Evolutionary conservation across 2,113 vertebrate species (phyloP).

Genomic region (Oxygymnocypris stewartii): DNA sequence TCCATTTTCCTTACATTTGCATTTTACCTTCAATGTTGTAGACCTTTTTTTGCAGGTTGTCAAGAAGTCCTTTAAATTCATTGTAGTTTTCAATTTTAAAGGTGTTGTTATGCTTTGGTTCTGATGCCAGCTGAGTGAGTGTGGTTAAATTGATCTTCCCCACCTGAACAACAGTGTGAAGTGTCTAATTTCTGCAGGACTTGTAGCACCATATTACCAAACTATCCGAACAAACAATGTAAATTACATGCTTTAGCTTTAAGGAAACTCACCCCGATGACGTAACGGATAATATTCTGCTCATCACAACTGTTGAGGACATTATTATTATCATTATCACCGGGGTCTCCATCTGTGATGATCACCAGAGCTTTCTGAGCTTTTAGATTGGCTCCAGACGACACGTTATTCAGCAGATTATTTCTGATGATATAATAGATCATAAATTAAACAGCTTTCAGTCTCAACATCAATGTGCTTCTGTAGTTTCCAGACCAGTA

Average conservation of each 20-base stretch:
- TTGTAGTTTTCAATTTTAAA: conserved; percentile 68
- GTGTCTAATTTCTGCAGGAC: not conserved
- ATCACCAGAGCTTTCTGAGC: conserved; percentile 78
- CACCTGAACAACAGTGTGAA: conserved; percentile 61
- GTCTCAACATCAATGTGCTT: not conserved
- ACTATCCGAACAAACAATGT: too few species aligned
- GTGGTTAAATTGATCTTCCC: accelerated
- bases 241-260: not conserved
- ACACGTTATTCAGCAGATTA: conserved; percentile 49
- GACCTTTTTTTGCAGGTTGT: conserved; percentile 76
- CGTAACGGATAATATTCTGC: conserved; percentile 64
- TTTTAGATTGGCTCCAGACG: conserved; percentile 67
- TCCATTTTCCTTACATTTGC: not conserved
- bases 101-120: conserved; percentile 58
- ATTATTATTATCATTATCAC: accelerated
- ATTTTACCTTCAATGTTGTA: conserved; percentile 77
- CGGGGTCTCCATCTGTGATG: conserved; percentile 79
- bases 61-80: conserved; percentile 69
- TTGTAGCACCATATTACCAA: not conserved
- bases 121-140: conserved; percentile 58
- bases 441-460: not conserved
- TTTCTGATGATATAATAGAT: conserved; percentile 50
- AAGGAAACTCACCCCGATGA: conserved; percentile 71
- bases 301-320: conserved; percentile 28
- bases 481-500: not conserved